These are phyloP conservation scores for Crypturellus undulatus DNA, from an alignment of 2,113 vertebrate species.

Conservation along the genomic window DNA sequence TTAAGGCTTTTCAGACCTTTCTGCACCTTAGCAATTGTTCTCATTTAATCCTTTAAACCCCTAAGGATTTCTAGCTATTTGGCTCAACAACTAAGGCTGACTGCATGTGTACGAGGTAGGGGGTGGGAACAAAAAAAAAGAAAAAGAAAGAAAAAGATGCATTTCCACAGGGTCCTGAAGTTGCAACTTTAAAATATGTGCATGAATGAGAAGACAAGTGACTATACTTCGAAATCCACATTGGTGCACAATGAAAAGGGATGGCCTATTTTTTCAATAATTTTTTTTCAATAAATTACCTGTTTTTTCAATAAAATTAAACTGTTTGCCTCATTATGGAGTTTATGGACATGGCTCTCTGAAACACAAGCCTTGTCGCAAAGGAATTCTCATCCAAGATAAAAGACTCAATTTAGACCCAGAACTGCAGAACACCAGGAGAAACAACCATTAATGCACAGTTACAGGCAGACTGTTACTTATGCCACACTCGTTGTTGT, in stretches of 20 bases:
- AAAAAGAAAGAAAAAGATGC: not conserved
- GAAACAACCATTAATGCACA: not conserved
- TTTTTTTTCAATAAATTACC: not conserved
- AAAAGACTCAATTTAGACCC: not conserved
- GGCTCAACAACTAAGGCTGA: not conserved
- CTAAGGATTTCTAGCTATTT: slow-evolving; percentile 44
- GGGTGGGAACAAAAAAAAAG: not conserved
- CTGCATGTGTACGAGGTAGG: not conserved
- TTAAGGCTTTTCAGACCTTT: slow-evolving; percentile 10
- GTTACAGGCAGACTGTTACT: not conserved
- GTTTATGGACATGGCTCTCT: not conserved
- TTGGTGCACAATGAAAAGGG: not conserved
- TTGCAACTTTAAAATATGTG: not conserved
- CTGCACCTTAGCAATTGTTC: not conserved
- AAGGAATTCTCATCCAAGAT: rapidly evolving
- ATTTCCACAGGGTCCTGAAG: not conserved
- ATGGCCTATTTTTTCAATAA: not conserved
- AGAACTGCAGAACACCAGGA: rapidly evolving
- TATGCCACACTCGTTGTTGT: not conserved
- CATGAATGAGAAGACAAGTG: not conserved
- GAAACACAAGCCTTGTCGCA: not conserved
- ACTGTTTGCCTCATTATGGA: not conserved
- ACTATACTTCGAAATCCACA: not conserved
- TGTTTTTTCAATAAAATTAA: not conserved
- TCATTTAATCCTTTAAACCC: slow-evolving; percentile 45